A percentile compares a stretch with the other conserved stretches of the same genome.
phyloP scores from a whole-genome alignment of 2,888 invertebrate genomes.

The Germaria angustata region DNA sequence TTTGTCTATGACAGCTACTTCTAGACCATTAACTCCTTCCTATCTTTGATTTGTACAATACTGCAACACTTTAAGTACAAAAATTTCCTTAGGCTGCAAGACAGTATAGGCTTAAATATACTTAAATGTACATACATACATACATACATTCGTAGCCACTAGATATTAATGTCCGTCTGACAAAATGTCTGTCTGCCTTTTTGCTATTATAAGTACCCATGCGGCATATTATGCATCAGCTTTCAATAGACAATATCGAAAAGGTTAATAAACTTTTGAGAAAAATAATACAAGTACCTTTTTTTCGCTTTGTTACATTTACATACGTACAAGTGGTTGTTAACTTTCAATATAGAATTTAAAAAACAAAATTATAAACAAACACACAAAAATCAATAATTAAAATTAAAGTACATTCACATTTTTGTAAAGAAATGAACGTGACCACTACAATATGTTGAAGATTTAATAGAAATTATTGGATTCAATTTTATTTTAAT shows the following conservation, averaged over 20 bases:
- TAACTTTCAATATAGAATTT: conserved; percentile 11
- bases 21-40: not conserved
- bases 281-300: not conserved
- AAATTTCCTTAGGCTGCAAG: conserved; percentile 6
- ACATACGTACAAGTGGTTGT: not conserved
- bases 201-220: conserved; percentile 8
- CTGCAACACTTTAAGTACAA: conserved; percentile 32
- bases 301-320: not conserved
- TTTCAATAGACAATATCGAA: conserved; percentile 41
- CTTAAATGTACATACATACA: not conserved
- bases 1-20: not conserved
- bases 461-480: too few relatives aligned
- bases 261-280: conserved; percentile 59
- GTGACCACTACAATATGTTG: not conserved
- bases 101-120: conserved; percentile 10
- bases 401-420: not conserved
- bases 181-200: conserved; percentile 11
- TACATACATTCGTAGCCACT: conserved; percentile 5
- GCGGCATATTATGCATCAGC: conserved; percentile 22
- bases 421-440: not conserved
- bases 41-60: conserved; percentile 47
- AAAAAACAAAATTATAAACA: conserved; percentile 9
- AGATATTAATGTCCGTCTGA: conserved; percentile 35
- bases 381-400: conserved; percentile 45
- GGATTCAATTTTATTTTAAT: too few relatives aligned